Base-by-base conservation (phyloP, 2,797 vertebrate species). In the Pempheris klunzingeri region DNA sequence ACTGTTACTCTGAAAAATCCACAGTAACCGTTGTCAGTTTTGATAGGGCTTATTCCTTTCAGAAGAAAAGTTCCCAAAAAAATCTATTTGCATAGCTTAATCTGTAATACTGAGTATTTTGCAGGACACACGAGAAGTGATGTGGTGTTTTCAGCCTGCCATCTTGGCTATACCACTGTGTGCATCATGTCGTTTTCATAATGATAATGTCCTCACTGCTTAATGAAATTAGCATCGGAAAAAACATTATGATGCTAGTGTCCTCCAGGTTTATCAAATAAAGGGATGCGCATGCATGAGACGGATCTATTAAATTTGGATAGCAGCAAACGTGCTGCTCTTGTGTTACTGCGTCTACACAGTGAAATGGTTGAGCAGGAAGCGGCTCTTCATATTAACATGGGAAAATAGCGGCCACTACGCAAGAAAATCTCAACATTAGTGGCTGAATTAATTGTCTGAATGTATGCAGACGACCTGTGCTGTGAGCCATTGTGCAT, bases 221-320 rank as follows among this genome's bases (percentile, higher is more conserved):
- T 85, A 69, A 91, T 89, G 75, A 82, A 74, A 90, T 90, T 84
- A 87, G 58, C 72, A 87, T 87, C 1, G 60, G 52, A 77, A 91
- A n/a, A 81, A 87, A 82, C 77, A 83, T 75, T 50, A 79, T 58
- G 74, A 83, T 50, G 52, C 52, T 5, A 39, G 59, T 78, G 82
- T 87, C 87, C 86, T 90, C 66, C 72, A 78, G 71, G 67, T 80
- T 86, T 36, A 76, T 84, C 76, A 81, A 77, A 90, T 79, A 58
- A 83, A 88, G 67, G 46, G 71, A 82, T 80, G 82, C 47, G 74
- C 76, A 62, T 52, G 83, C 80, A 90, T 75, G 66, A 44, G 47
- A 52, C 11, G 46, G 69, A 78, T 72, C 80, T 86, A 86, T 88
- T 88, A 79, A 68, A 78, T 77, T 14, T 80, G 75, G 61, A 90